Percentiles rank a stretch among this genome's conserved stretches.
These are phyloP conservation scores for Rhingia campestris DNA, from an alignment of 2,888 invertebrate species.

Conservation along the genomic window DNA sequence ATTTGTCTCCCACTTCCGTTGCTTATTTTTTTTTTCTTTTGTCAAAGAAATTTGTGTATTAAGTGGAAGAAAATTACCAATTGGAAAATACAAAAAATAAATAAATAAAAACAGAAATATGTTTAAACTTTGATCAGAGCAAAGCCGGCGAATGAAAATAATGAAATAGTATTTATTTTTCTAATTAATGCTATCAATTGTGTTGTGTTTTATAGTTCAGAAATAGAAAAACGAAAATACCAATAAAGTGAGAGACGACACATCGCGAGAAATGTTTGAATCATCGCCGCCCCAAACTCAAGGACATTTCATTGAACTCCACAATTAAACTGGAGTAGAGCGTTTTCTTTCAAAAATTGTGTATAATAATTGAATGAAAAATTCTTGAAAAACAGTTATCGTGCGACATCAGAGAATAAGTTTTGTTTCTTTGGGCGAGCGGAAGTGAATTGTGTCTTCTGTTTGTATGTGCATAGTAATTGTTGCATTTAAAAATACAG, in stretches of 20 bases:
- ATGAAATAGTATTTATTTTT: constrained; percentile 3
- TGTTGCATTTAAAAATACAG: constrained; percentile 12
- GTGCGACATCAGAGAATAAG: not conserved
- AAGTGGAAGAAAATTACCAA: constrained; percentile 7
- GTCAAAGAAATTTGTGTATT: constrained; percentile 5
- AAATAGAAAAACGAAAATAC: constrained; percentile 13
- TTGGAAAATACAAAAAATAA: constrained; percentile 5
- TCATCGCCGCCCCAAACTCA: constrained; percentile 71
- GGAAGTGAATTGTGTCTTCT: not conserved
- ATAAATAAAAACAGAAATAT: constrained; percentile 3
- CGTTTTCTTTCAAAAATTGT: not conserved
- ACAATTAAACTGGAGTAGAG: constrained; percentile 35
- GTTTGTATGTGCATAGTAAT: not conserved
- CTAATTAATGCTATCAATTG: not conserved
- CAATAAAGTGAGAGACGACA: constrained; percentile 25
- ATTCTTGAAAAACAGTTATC: constrained; percentile 10
- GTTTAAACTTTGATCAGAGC: not conserved
- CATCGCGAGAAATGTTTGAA: constrained; percentile 47
- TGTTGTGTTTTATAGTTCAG: no score
- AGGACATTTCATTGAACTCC: constrained; percentile 73
- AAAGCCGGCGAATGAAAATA: constrained; percentile 10
- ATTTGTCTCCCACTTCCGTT: constrained; percentile 26
- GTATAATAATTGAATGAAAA: not conserved
- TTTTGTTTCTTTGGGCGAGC: not conserved
- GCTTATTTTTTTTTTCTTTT: constrained; percentile 18